These are phyloP conservation scores for Oegoconia quadripuncta DNA, from an alignment of 2,888 invertebrate species.

Conservation along the genomic window DNA sequence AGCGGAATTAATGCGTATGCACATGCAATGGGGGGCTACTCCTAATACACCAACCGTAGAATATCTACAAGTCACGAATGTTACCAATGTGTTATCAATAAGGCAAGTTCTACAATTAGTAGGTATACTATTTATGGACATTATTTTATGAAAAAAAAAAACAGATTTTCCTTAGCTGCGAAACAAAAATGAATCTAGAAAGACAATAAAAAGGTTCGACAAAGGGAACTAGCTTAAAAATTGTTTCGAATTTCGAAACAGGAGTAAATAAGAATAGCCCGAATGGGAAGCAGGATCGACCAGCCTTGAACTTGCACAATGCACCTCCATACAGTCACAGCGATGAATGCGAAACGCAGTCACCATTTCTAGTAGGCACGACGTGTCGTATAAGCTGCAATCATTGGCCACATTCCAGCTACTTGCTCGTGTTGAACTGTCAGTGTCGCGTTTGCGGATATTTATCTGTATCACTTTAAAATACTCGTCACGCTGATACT, in stretches of 20 bases:
- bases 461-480: no score
- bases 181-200: no score
- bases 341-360: constrained; percentile 60
- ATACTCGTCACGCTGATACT: background rate
- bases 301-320: constrained; percentile 74
- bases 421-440: background rate
- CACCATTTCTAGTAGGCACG: constrained; percentile 63
- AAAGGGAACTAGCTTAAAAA: no score
- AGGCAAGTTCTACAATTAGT: no score
- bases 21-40: constrained; percentile 61
- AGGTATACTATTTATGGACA: no score
- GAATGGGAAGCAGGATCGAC: constrained; percentile 49
- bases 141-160: no score
- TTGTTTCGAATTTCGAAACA: no score
- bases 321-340: constrained; percentile 55
- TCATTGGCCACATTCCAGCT: constrained; percentile 13
- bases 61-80: background rate
- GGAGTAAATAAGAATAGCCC: constrained; percentile 8
- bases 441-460: background rate
- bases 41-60: background rate
- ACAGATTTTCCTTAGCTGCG: no score
- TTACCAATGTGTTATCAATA: no score
- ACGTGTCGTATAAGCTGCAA: constrained; percentile 38
- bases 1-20: constrained; percentile 66
- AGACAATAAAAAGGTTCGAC: no score